These are phyloP conservation scores for Tokudaia muenninki DNA, from an alignment of 2,797 vertebrate species.

Conservation along the genomic window DNA sequence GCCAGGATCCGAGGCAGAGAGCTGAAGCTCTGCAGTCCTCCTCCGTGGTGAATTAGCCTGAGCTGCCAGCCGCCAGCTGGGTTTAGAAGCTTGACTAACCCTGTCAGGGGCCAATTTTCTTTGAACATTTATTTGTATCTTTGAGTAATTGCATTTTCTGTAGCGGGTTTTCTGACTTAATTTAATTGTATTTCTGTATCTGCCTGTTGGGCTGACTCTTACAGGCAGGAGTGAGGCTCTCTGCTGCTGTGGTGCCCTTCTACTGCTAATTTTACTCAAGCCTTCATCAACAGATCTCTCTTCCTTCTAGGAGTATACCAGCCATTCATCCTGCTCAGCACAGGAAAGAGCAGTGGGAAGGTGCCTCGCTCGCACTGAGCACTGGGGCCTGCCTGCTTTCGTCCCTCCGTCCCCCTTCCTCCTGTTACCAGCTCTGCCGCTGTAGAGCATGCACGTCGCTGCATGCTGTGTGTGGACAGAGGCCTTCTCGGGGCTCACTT, in stretches of 20 bases:
- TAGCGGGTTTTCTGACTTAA: constrained; percentile 84
- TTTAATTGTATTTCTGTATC: constrained; percentile 85
- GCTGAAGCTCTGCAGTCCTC: constrained; percentile 51
- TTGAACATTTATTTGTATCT: constrained; percentile 87
- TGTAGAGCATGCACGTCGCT: not conserved
- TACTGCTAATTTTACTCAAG: constrained; percentile 72
- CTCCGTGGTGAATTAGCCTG: constrained; percentile 74
- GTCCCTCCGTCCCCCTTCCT: not conserved
- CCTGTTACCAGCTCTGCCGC: not conserved
- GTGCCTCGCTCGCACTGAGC: not conserved
- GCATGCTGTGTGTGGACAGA: not conserved
- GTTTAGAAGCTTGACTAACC: constrained; percentile 85
- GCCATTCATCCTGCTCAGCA: constrained; percentile 50
- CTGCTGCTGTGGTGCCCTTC: constrained; percentile 24
- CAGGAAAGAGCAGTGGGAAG: not conserved
- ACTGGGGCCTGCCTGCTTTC: constrained; percentile 12
- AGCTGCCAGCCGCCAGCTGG: constrained; percentile 80
- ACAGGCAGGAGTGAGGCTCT: constrained; percentile 68
- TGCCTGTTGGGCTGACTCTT: constrained; percentile 78
- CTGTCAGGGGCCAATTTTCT: constrained; percentile 86
- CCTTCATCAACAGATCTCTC: constrained; percentile 58
- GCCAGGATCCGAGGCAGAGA: constrained; percentile 21
- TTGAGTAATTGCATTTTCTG: constrained; percentile 85
- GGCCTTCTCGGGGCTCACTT: not conserved
- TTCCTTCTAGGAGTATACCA: constrained; percentile 53